Base-by-base conservation (phyloP, 2,797 vertebrate genomes). In the Arctocebus calabarensis region DNA sequence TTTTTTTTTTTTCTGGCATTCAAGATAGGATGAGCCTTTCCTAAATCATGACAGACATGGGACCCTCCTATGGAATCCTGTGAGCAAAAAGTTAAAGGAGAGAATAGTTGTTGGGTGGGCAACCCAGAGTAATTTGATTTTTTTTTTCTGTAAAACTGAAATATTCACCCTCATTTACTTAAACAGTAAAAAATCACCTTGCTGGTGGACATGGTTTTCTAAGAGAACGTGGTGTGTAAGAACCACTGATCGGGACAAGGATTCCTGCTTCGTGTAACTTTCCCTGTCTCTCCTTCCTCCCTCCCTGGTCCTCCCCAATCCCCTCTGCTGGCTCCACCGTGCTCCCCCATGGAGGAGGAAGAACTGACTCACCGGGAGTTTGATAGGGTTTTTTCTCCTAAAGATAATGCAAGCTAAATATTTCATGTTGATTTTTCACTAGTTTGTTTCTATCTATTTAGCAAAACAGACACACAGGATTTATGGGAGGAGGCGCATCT, bases 221-320 rank as follows among this genome's bases (percentile, higher is more conserved):
- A 61, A 73, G 61, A 77, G 32, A 92, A 90, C 23, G 9, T 22
- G 25, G 27, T 23, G 13, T 61, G 12, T 48, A 85, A 75, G 40
- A 85, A 62, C 34, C 32, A 25, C 11, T 52, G 37, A 45, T 52
- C 1, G 37, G 27, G 16, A 79, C 10, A 71, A 55, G 13, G 57
- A 55, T 55, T 43, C 57, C 29, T 19, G 22, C 19, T 75, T 70
- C 52, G 25, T 40, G 62, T 73, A 14, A 64, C 34, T 61, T 40
- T 81, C 34, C 5, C 23, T 19, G 16, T 59, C 57, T 61, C 17
- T 29, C 29, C 17, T 5, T 59, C 25, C 17, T 1, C 0, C 11
- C 19, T 79, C 37, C 52, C 45, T 23, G 3, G 2, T 37, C 25
- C 9, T 8, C 16, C 2, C 3, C 0, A 10, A 27, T 0, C 0